Percentiles rank a stretch among this genome's conserved stretches.
These are phyloP conservation scores for Nilaparvata lugens DNA, from an alignment of 1,140 invertebrate genomes.

Conservation along the genomic window DNA sequence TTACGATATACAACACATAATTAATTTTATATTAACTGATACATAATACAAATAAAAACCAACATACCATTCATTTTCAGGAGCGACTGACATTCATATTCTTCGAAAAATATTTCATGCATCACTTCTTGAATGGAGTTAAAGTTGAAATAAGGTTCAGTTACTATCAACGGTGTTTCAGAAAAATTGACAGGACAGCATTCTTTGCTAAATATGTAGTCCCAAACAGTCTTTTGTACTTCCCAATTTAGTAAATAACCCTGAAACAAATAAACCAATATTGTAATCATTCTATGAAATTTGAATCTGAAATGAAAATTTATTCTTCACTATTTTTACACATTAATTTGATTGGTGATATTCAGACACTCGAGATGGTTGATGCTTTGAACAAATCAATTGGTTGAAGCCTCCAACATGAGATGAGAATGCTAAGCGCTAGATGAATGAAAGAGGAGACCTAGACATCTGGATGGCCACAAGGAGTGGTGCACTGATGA, in stretches of 20 bases:
- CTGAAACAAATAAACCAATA: conserved; percentile 34
- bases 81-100: conserved; percentile 85
- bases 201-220: conserved; percentile 87
- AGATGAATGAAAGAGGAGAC: no score
- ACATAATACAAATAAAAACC: conserved; percentile 14
- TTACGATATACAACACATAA: no score
- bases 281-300: no score
- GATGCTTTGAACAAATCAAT: background rate
- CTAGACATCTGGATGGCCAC: no score
- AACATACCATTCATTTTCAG: conserved; percentile 63
- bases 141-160: conserved; percentile 94
- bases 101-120: conserved; percentile 95
- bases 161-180: conserved; percentile 76
- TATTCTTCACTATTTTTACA: background rate
- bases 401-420: background rate
- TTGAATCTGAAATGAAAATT: background rate
- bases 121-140: conserved; percentile 84
- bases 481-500: no score
- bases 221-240: conserved; percentile 92
- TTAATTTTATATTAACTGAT: no score
- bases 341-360: background rate
- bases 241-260: conserved; percentile 95
- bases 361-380: background rate
- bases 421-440: no score
- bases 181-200: conserved; percentile 67